Evolutionary conservation across 2,888 invertebrate species (phyloP), one percentile per base, ranked within the genome.

Genomic region (Bugulina stolonifera): DNA sequence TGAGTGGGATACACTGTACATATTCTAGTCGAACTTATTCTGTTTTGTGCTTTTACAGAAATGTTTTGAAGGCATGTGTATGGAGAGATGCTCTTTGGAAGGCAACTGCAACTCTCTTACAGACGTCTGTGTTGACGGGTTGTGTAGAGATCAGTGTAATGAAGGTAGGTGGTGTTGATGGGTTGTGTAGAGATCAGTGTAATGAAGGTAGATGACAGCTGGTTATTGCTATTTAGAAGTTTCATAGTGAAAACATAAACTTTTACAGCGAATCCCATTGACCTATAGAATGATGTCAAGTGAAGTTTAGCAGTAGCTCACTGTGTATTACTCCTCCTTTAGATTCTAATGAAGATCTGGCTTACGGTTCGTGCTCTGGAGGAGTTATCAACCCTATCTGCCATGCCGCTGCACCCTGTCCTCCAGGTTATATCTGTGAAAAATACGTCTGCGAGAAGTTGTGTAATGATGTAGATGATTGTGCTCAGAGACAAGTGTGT

Each of bases 41-140:
- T n/a, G n/a, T n/a, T n/a, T n/a, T n/a, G 25, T 22, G 27, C 32
- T 57, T 22, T 57, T 64, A n/a, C 57, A 64, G 64, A 32, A 27
- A 27, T 64, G 64, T 34, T 64, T 64, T 64, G 64, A 27, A 10
- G 64, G 64, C 10, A 32, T 64, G 5, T 64, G 64, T 34, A 64
- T 64, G 64, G 64, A 64, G 64, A 27, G 32, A 27, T 64, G 64
- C n/a, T 25, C 14, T 32, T 27, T 32, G 25, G 18, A 22, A 27
- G 27, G 32, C 3, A 18, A 27, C 27, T 64, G 64, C 34, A 2
- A 22, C 3, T 64, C 64, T 10, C 64, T 34, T 29, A 34, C 27
- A 32, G 64, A 64, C n/a, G 64, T 25, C 18, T 64, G 64, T 34
- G 27, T 64, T 2, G 64, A 32, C 32, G 32, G 64, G 2, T 14